Conservation (phyloP, 1,140 invertebrate genomes). For the Tyrophagus putrescentiae region DNA sequence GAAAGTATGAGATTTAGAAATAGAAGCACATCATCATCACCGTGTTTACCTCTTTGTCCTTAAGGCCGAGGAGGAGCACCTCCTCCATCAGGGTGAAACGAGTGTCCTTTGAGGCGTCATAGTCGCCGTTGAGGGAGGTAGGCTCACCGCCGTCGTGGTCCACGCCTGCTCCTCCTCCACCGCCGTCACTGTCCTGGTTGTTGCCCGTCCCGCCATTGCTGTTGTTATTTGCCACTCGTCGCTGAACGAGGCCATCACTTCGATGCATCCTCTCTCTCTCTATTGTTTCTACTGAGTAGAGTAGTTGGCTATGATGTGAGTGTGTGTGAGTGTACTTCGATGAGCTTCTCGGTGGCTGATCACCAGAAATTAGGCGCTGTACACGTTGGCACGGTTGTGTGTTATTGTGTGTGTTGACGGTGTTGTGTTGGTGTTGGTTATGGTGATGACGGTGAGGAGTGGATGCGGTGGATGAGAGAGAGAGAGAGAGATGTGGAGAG, state of each 20-base stretch:
- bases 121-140: constrained; percentile 46
- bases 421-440: too few relatives aligned
- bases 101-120: constrained; percentile 81
- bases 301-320: too few relatives aligned
- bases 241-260: constrained; percentile 69
- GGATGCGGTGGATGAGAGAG: too few relatives aligned
- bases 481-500: too few relatives aligned
- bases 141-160: too few relatives aligned
- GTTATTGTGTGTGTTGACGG: too few relatives aligned
- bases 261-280: constrained; percentile 51
- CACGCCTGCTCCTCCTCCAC: too few relatives aligned
- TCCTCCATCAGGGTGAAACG: constrained; percentile 98
- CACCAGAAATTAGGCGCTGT: too few relatives aligned
- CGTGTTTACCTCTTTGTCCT: constrained; percentile 93
- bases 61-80: constrained; percentile 85
- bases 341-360: too few relatives aligned
- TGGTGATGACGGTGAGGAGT: too few relatives aligned
- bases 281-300: neutral
- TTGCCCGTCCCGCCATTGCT: constrained; percentile 43
- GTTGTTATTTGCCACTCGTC: constrained; percentile 46
- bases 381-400: too few relatives aligned
- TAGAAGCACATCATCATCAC: neutral
- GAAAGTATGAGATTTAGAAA: neutral
- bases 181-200: constrained; percentile 38
- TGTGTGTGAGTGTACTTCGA: too few relatives aligned